Base-by-base conservation (phyloP, 2,797 vertebrate species). In the Muraenolepis orangiensis region DNA sequence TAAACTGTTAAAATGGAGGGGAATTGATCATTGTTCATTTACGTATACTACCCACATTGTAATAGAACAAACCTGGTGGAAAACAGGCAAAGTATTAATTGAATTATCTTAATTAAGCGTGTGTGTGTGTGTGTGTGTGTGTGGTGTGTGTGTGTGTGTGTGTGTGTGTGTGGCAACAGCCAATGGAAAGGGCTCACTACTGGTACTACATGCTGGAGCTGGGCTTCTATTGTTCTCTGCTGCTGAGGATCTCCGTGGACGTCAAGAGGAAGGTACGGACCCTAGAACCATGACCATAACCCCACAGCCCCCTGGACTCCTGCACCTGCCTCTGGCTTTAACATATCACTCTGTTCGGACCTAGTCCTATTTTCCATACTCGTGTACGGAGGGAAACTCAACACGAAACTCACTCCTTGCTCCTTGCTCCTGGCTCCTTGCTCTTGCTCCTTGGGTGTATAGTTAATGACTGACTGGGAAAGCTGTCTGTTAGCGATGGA, bases 141-240 rank as follows among this genome's bases (percentile, higher is more conserved):
- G 51, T 57, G 51, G 18, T n/a, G 20, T 51, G 46, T n/a, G 69
- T 26, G 34, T 70, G 20, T 6, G 11, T 13, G 11, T 26, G 32
- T 7, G 23, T n/a, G 32, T 12, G 10, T 38, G 32, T 26, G 11
- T 40, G 14, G 79, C 73, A 73, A 2, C 89, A 98, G 97, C 89
- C 93, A 5, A 86, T 99, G 81, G 91, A 93, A 0, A 80, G 87
- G 0, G 87, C 89, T 68, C 89, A 97, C 75, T 97, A 94, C 88
- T 96, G 93, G 93, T 99, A 97, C 88, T 99, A 99, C 91, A 92
- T 98, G 91, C 75, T 96, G 72, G 95, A 98, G 83, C 89, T 98
- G 82, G 94, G 94, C 6, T 98, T 98, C 91, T 98, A 99, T 87
- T 85, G 89, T 83, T 98, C 96, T 0, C 89, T 99, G 87, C 91